Base-by-base conservation (phyloP, 2,113 vertebrate species). In the Seriola rivoliana region DNA sequence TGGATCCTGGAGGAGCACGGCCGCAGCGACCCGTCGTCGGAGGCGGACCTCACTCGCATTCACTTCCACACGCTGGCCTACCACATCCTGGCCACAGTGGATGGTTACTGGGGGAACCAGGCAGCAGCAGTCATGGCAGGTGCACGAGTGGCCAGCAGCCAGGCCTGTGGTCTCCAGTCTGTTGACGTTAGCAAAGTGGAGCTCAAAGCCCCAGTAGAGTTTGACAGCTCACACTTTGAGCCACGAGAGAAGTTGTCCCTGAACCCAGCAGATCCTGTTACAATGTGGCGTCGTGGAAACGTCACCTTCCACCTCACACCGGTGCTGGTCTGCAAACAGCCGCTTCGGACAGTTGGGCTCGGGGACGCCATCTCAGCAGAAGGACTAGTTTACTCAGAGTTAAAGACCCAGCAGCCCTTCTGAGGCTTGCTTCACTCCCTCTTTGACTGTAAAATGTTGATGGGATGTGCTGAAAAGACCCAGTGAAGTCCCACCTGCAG, bases 51-150 rank as follows among this genome's bases (percentile, higher is more conserved):
- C 14, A 99, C 97, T 0, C 96, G 98, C 9, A 95, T 99, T 85
- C 98, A 99, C 87, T 99, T 99, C 94, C 98, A 99, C 94, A 99
- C 98, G 0, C 94, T 99, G 90, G 97, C 96, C 70, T 99, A 98
- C 78, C 98, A 99, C 81, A 93, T 99, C 80, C 92, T 99, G 44
- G 98, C 79, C 2, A 98, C 97, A 0, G 96, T 98, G 88, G 97
- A 99, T 0, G 97, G 97, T 0, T 94, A 97, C 93, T 99, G 98
- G 98, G 95, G 85, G 73, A 99, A 99, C 94, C 98, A 99, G 93
- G 95, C 85, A 0, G 95, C 97, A 0, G 97, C 98, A 0, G 97
- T 99, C 88, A 96, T 96, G 0, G 97, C 98, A 0, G 98, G 98
- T 0, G 98, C 98, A 0, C 93, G 97, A 0, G 96, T 97, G 0